Base-by-base conservation (phyloP, 2,888 invertebrate genomes). In the Eledone cirrhosa region DNA sequence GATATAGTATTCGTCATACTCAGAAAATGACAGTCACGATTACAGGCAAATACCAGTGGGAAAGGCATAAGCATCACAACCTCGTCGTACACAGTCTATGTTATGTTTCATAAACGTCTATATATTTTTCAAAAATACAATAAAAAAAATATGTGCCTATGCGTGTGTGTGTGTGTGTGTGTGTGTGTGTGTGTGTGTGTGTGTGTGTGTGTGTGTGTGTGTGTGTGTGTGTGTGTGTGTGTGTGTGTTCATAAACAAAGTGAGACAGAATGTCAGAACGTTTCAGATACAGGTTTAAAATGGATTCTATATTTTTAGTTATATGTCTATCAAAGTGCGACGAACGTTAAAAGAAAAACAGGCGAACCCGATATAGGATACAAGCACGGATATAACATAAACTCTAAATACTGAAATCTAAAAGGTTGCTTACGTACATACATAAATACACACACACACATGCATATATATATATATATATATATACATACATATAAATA, bases 161-260 rank as follows among this genome's bases (percentile, higher is more conserved):
- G 78, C 22, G 53, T 31, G 53, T 48, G 78, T 48, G 78, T 48
- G 78, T 69, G 78, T 48, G 69, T 69, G 78, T 48, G 78, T 69
- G 78, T 48, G 78, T 69, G 72, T 48, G 78, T 69, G 69, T 69
- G 78, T 69, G 53, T 69, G 72, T 69, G 72, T 69, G 72, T 78
- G 78, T 67, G 48, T 78, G 72, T 69, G 69, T 72, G 72, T 78
- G 72, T 69, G 67, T 48, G 69, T 72, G 67, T 48, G 29, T 48
- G 72, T 48, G 69, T 72, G 67, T 48, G 53, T 48, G 48, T 27
- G 53, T 72, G 72, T 78, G 19, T 41, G 41, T 41, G 11, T 41
- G 11, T 41, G 11, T 41, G 5, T 41, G 3, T 41, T 41, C 41
- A 41, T 41, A 41, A 41, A 11, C 3, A 41, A 41, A 41, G 11